Evolutionary conservation across 2,888 invertebrate species (phyloP).

Genomic region (Balanococcus diminutus): DNA sequence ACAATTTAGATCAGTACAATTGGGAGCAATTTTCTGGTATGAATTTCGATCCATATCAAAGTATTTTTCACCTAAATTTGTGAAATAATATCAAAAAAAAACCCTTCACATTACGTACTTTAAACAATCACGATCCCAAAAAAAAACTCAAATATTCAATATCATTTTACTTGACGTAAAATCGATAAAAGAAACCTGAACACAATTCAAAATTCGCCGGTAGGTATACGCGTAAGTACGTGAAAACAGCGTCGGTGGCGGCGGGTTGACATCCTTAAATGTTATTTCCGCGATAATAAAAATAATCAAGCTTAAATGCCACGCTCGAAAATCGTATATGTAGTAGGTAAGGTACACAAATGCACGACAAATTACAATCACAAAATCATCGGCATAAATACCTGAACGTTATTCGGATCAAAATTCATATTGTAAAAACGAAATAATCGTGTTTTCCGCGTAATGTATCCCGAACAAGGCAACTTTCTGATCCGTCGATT

Average conservation of each 20-base stretch:
- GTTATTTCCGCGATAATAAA: constrained; percentile 4
- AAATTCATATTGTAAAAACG: neutral
- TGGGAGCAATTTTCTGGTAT: no score
- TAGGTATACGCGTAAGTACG: neutral
- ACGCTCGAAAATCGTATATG: constrained; percentile 4
- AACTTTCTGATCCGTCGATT: neutral
- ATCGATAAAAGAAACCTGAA: constrained; percentile 1
- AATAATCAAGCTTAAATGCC: constrained; percentile 4
- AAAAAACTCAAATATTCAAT: neutral
- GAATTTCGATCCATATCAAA: no score
- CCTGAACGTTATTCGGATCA: neutral
- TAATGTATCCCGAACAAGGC: neutral
- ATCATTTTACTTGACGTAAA: neutral
- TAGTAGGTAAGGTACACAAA: neutral
- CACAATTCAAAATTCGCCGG: neutral
- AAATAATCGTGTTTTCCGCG: constrained; percentile 4
- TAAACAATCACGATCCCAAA: neutral
- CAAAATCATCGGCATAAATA: constrained; percentile 23
- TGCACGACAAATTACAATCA: neutral
- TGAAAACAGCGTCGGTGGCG: neutral
- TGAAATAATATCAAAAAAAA: neutral
- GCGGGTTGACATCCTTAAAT: constrained; percentile 13
- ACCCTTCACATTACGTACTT: neutral
- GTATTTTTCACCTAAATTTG: no score
- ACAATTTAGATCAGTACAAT: no score